Percentiles rank a stretch among this genome's conserved stretches.
Evolutionary conservation across 2,797 vertebrate species (phyloP).

Genomic region (Cryptoprocta ferox): DNA sequence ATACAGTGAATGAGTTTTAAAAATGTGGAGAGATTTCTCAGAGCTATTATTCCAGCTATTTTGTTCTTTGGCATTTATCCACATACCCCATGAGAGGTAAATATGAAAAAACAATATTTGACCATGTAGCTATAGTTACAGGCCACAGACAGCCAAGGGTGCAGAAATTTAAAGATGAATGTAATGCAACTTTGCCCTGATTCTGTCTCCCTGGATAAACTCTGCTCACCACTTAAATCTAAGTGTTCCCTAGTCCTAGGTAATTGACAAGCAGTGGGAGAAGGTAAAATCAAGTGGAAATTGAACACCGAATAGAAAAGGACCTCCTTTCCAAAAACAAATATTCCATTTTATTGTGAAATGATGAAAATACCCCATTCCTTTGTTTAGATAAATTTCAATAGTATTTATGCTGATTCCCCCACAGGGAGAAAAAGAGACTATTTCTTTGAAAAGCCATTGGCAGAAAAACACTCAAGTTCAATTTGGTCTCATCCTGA

Average conservation of each 20-base stretch:
- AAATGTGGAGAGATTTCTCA: constrained; percentile 74
- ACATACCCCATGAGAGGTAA: constrained; percentile 67
- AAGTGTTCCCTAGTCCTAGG: constrained; percentile 74
- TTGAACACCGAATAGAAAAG: constrained; percentile 67
- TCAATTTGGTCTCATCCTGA: constrained; percentile 72
- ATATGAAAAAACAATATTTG: constrained; percentile 68
- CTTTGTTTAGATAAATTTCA: constrained; percentile 63
- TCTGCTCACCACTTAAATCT: constrained; percentile 78
- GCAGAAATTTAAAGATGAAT: constrained; percentile 82
- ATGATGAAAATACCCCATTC: constrained; percentile 68
- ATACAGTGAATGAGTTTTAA: constrained; percentile 52
- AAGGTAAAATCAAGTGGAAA: constrained; percentile 77
- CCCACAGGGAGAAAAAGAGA: constrained; percentile 63
- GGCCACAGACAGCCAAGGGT: constrained; percentile 74
- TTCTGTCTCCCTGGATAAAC: constrained; percentile 84
- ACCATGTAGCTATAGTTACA: constrained; percentile 78
- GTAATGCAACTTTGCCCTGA: constrained; percentile 78
- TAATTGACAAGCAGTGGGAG: constrained; percentile 78
- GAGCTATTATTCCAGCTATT: constrained; percentile 74
- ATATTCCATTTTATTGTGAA: constrained; percentile 61
- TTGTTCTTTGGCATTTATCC: constrained; percentile 69
- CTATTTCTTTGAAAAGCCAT: constrained; percentile 64
- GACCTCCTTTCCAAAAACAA: constrained; percentile 66
- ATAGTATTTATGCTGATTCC: constrained; percentile 65
- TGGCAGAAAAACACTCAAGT: constrained; percentile 59